Base-by-base conservation (phyloP, 2,888 invertebrate species). In the Andrena praecox region DNA sequence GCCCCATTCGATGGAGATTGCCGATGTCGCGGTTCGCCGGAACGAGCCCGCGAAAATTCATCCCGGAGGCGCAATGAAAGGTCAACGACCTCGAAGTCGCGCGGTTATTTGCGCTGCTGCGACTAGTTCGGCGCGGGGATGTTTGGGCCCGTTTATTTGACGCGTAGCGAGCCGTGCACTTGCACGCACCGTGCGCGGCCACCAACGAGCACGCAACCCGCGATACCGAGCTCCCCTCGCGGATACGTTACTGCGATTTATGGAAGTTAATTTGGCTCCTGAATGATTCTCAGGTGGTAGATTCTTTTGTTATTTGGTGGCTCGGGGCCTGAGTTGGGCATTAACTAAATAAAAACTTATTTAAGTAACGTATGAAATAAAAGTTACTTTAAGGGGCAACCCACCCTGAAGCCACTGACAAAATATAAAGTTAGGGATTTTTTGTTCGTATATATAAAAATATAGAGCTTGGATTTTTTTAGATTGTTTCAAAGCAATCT, bases 131-230 rank as follows among this genome's bases (percentile, higher is more conserved):
- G 24, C 72, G 42, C 24, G 29, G 29, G 31, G 48, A 35, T 48
- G 73, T 77, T 72, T 64, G 72, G 33, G 56, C 63, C 31, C 48
- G 63, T 64, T 77, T 72, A 48, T 77, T 77, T 64, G 72, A 64
- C 63, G 72, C 63, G 31, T 33, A n/a, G 52, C 6, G 52, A 48
- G 59, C 20, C 20, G 24, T 6, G 50, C 27, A n/a, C 2, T 10
- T 20, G 7, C 54, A 70, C 2, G 16, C 20, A 16, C 50, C 16
- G 6, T 8, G n/a, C 12, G 31, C 4, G 2, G 56, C 3, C 12
- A 7, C 20, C 42, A 16, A 35, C 16, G 7, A 24, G 24, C 20
- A 48, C 27, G 56, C 42, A 31, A 24, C 8, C 27, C 8, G 48
- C 12, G 56, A 64, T 77, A 56, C n/a, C 48, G 48, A 77, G 48